phyloP scores from a whole-genome alignment of 1,140 invertebrate species.

The Zaprionus tsacasi region DNA sequence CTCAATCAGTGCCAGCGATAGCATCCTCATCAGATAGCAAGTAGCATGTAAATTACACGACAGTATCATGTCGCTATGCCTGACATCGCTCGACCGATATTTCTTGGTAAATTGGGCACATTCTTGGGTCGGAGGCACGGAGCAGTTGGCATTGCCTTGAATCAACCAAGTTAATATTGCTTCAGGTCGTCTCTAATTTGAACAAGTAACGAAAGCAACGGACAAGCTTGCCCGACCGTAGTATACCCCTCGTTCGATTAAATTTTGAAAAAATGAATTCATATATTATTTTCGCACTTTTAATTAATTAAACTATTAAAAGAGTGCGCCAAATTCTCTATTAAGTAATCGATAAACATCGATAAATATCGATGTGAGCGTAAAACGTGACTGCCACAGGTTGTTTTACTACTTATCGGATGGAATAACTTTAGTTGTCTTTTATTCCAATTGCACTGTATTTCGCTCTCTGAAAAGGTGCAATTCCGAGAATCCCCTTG shows the following conservation, averaged over 20 bases:
- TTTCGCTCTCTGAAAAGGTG: too few species aligned
- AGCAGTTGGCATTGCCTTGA: not conserved
- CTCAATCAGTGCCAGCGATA: slow-evolving; percentile 58
- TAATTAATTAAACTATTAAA: too few species aligned
- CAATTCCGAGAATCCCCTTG: too few species aligned
- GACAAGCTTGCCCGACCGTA: not conserved
- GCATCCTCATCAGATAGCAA: slow-evolving; percentile 55
- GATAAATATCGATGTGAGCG: too few species aligned
- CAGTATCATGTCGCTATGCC: slow-evolving; percentile 57
- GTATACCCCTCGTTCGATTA: slow-evolving; percentile 3
- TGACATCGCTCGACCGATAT: slow-evolving; percentile 28
- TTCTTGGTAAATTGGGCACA: slow-evolving; percentile 1
- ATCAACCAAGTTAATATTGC: not conserved
- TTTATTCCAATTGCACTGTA: too few species aligned
- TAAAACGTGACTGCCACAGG: too few species aligned
- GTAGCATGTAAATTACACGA: slow-evolving; percentile 77
- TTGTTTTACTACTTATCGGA: too few species aligned
- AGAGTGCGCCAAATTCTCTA: too few species aligned
- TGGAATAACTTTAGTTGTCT: too few species aligned
- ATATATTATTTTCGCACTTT: too few species aligned
- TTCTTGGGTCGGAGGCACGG: not conserved
- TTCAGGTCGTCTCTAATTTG: not conserved
- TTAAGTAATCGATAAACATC: too few species aligned
- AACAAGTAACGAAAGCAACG: not conserved
- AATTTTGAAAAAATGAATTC: too few species aligned